Base-by-base conservation (phyloP, 2,797 vertebrate genomes). In the Cirrhinus molitorella region DNA sequence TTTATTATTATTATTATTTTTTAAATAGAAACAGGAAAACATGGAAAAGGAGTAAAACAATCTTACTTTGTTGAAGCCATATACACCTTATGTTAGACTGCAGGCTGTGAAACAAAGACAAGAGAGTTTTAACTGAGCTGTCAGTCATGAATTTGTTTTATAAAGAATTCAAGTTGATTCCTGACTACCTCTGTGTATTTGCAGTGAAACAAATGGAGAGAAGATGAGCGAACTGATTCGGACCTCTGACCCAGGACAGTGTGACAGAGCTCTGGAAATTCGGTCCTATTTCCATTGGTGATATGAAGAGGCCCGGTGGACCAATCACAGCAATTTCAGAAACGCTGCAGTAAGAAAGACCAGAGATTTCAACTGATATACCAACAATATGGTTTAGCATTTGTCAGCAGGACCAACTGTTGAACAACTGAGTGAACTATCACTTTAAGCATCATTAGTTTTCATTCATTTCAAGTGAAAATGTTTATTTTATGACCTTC, bases 11-110 rank as follows among this genome's bases (percentile, higher is more conserved):
- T 8, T 40, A n/a, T 53, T 34, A 2, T 61, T 53, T 79, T 21
- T n/a, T 2, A 57, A 43, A 72, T 47, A 13, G 7, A 51, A 71
- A 16, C 5, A 34, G n/a, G 43, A 25, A 55, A 81, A 34, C 55
- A 17, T 6, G 7, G 17, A 25, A 61, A 28, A 23, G 5, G 5
- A 17, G 12, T 40, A 75, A 21, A 66, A n/a, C 21, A 83, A 13
- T 78, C 94, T 94, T 92, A 95, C 94, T 91, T 90, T 94, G 94
- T 76, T 91, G 89, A 68, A 95, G 84, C 94, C 94, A 95, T 28
- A 94, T 47, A n/a, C 94, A 95, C 79, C 91, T 91, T 53, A 90
- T 85, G 74, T 90, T 86, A 1, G 94, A 95, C 92, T 95, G 94
- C 83, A 93, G 90, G 88, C 94, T 95, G 91, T 80, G 87, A 85